phyloP scores from a whole-genome alignment of 23 tunicate species.

The Botrylloides violaceus region DNA sequence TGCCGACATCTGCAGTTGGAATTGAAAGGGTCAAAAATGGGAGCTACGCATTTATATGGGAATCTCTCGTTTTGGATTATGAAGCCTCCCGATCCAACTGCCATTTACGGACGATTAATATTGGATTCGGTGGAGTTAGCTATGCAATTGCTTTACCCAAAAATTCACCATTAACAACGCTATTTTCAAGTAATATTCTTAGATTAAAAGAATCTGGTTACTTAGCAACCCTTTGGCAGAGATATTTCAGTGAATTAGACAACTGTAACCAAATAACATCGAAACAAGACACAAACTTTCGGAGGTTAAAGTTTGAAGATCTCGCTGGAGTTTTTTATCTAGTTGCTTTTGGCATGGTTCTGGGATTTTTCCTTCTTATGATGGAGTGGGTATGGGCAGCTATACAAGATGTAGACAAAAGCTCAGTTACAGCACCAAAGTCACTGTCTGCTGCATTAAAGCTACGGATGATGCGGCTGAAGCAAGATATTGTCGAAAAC shows the following conservation, averaged over 20 bases:
- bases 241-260: conserved; percentile 35
- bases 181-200: conserved; percentile 24
- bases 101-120: conserved; percentile 38
- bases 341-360: conserved; percentile 44
- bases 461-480: conserved; percentile 30
- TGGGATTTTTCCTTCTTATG: conserved; percentile 41
- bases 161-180: conserved; percentile 32
- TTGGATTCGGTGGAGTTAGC: conserved; percentile 59
- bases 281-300: not conserved
- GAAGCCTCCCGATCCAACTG: conserved; percentile 37
- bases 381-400: conserved; percentile 57
- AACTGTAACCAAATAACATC: conserved; percentile 9
- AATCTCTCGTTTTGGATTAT: conserved; percentile 62
- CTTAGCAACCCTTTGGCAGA: conserved; percentile 17
- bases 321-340: conserved; percentile 84
- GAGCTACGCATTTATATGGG: conserved; percentile 62
- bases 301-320: conserved; percentile 37
- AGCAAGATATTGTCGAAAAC: conserved; percentile 36
- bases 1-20: conserved; percentile 33
- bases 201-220: conserved; percentile 43
- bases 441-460: conserved; percentile 47
- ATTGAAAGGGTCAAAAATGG: conserved; percentile 32
- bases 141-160: conserved; percentile 52
- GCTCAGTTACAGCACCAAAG: conserved; percentile 50
- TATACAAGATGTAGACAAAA: conserved; percentile 42